Evolutionary conservation across 2,797 vertebrate genomes (phyloP).

Genomic region (Eutrigla gurnardus): DNA sequence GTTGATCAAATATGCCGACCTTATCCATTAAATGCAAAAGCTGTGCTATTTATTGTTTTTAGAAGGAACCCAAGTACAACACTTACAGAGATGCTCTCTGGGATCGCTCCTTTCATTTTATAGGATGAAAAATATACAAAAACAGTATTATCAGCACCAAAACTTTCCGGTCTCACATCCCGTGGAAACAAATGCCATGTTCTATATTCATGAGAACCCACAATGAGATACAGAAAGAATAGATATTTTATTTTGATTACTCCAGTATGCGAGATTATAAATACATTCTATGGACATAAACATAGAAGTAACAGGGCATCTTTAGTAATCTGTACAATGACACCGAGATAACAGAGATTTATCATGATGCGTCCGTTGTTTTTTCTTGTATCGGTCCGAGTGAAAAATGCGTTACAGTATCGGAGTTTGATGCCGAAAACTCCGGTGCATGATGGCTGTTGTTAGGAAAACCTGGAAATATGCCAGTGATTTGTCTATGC

Average conservation of each 20-base stretch:
- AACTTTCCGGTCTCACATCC: slow-evolving; percentile 19
- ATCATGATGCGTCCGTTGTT: slow-evolving; percentile 52
- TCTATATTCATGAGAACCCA: slow-evolving; percentile 70
- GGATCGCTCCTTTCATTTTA: slow-evolving; percentile 40
- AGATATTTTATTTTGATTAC: slow-evolving; percentile 79
- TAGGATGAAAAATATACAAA: slow-evolving; percentile 50
- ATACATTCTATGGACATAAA: slow-evolving; percentile 79
- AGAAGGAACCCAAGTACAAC: slow-evolving; percentile 19
- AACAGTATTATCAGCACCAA: slow-evolving; percentile 58
- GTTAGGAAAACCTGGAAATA: slow-evolving; percentile 64
- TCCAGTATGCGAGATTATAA: slow-evolving; percentile 70
- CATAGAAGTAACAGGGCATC: slow-evolving; percentile 73
- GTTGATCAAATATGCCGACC: slow-evolving; percentile 18
- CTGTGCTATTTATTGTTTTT: slow-evolving; percentile 7
- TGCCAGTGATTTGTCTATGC: slow-evolving; percentile 60
- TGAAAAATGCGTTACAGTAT: slow-evolving; percentile 67
- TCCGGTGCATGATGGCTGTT: slow-evolving; percentile 42
- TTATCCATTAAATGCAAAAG: slow-evolving; percentile 41
- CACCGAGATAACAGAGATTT: slow-evolving; percentile 67
- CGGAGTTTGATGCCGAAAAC: slow-evolving; percentile 46
- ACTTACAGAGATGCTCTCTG: slow-evolving; percentile 38
- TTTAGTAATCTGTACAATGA: slow-evolving; percentile 74
- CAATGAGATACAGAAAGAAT: slow-evolving; percentile 73
- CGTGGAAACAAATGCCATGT: slow-evolving; percentile 41
- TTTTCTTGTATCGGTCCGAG: slow-evolving; percentile 53